phyloP scores from a whole-genome alignment of 1,140 invertebrate genomes.

The Theocolax elegans region DNA sequence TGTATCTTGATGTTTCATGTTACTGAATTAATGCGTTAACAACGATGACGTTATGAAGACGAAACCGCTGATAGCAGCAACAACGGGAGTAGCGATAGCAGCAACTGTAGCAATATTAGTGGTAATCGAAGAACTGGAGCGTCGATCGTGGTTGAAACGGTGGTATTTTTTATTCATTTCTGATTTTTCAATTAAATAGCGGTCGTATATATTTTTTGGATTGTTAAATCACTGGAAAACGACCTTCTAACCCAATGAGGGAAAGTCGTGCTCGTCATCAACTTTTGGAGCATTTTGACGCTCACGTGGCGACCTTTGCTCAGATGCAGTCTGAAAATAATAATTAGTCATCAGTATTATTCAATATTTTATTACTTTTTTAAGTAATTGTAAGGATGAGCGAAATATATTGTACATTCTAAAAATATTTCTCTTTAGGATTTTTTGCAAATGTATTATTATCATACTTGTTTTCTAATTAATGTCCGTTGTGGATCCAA shows the following conservation, averaged over 20 bases:
- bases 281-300: conserved; percentile 87
- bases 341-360: conserved; percentile 4
- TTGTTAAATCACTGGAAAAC: conserved; percentile 30
- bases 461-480: too few relatives aligned
- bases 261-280: conserved; percentile 95
- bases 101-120: conserved; percentile 57
- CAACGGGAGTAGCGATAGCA: conserved; percentile 51
- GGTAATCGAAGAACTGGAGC: conserved; percentile 45
- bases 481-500: too few relatives aligned
- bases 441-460: too few relatives aligned
- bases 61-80: conserved; percentile 41
- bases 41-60: conserved; percentile 37
- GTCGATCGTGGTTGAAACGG: conserved; percentile 50
- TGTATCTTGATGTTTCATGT: conserved; percentile 23
- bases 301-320: conserved; percentile 64
- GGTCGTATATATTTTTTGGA: conserved; percentile 37
- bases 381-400: conserved; percentile 23
- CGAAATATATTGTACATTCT: too few relatives aligned
- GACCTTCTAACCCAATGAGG: conserved; percentile 81
- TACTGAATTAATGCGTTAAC: conserved; percentile 35
- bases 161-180: conserved; percentile 47
- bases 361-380: not conserved
- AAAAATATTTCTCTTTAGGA: too few relatives aligned
- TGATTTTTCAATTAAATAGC: conserved; percentile 30
- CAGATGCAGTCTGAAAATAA: conserved; percentile 24